Base-by-base conservation (phyloP, 2,888 invertebrate species). In the Limnephilus rhombicus region DNA sequence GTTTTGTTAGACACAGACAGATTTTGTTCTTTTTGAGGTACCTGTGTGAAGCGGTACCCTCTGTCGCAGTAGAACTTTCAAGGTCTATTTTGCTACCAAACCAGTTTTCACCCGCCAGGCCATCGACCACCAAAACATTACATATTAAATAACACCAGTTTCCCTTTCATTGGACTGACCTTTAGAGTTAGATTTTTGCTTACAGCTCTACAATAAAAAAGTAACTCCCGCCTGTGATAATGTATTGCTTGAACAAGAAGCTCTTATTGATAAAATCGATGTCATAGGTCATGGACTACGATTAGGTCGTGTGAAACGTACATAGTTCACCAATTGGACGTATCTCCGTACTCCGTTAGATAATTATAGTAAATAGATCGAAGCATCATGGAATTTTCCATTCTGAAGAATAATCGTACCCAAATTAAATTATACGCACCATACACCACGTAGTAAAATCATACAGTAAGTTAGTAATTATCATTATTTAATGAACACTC, bases 341-440 rank as follows among this genome's bases (percentile, higher is more conserved):
- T 68, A 18, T 83, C 83, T 83, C 24, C 34, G 45, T 24, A n/a
- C 41, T 85, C 37, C 45, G 86, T 45, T 49, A 37, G 49, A 86
- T 86, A 86, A 86, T n/a, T 86, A 37, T 89, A 89, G 15, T 80
- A 89, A 89, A 89, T 89, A 89, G 88, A 80, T 80, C 88, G 37
- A 24, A 89, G 68, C 41, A 37, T 89, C 88, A 89, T 89, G 88
- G 88, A 89, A 89, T 80, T 80, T 89, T 89, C 37, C 88, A n/a
- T 31, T 29, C 18, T 41, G 45, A 49, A 68, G 12, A n/a, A 53
- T 45, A 80, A 89, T 89, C 80, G 37, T 34, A n/a, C 88, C 88
- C 34, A 31, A 68, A 68, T 41, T 41, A 41, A 80, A 68, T 68
- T 24, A 68, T 68, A 68, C 68, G 24, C 68, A 18, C 53, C 53